Evolutionary conservation across 2,888 invertebrate genomes (phyloP).

Genomic region (Tetheella fluctuosa): DNA sequence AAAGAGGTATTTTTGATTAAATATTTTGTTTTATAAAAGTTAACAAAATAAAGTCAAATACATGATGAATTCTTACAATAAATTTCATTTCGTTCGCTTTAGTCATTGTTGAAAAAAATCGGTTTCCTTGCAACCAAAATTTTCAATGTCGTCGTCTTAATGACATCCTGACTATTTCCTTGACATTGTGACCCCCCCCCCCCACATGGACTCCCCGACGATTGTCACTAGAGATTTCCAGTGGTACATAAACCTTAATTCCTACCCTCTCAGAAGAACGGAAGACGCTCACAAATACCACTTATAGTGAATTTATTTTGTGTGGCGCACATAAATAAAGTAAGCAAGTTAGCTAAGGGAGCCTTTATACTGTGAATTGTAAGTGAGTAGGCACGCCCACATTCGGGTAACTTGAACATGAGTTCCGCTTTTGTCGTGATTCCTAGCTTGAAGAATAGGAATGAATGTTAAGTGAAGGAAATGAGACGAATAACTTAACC

Average conservation of each 20-base stretch:
- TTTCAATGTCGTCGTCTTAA: too few relatives aligned
- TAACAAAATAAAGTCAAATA: too few relatives aligned
- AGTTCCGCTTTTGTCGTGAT: conserved; percentile 45
- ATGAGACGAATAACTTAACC: conserved; percentile 25
- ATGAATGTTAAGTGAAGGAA: conserved; percentile 30
- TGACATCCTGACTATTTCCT: too few relatives aligned
- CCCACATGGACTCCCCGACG: too few relatives aligned
- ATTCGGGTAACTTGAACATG: conserved; percentile 37
- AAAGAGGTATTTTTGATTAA: too few relatives aligned
- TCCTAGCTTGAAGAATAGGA: conserved; percentile 32
- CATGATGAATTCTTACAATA: too few relatives aligned
- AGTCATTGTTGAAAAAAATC: too few relatives aligned
- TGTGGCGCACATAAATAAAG: conserved; percentile 68
- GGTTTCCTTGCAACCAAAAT: too few relatives aligned
- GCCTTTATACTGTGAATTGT: conserved; percentile 48
- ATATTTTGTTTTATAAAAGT: too few relatives aligned
- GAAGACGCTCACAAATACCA: conserved; percentile 67
- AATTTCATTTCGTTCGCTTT: too few relatives aligned
- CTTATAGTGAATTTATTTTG: conserved; percentile 74
- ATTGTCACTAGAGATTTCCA: too few relatives aligned
- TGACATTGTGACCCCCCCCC: too few relatives aligned
- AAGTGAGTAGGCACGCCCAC: conserved; percentile 64
- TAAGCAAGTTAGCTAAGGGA: conserved; percentile 28
- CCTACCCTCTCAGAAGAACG: conserved; percentile 30
- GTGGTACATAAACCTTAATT: conserved; percentile 51